A percentile compares a stretch with the other conserved stretches of the same genome.
Evolutionary conservation across 2,888 invertebrate species (phyloP).

Genomic region (Aradus depressus): DNA sequence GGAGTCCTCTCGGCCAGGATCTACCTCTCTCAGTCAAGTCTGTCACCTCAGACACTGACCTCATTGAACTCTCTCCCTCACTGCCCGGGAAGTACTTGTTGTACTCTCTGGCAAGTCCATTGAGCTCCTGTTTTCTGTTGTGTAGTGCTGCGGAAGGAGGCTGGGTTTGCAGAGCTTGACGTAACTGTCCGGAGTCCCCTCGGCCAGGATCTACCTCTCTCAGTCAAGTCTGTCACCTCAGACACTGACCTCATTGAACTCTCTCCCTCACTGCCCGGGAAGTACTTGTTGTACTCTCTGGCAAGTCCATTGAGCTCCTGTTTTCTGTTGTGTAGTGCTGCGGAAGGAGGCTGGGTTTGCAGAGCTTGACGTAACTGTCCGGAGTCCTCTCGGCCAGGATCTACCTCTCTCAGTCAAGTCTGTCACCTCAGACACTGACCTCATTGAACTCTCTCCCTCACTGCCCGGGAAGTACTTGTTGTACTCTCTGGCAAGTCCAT

Average conservation of each 20-base stretch:
- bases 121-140: too few species aligned
- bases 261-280: slow-evolving; percentile 72
- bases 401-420: slow-evolving; percentile 65
- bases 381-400: slow-evolving; percentile 73
- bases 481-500: too few species aligned
- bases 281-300: slow-evolving; percentile 53
- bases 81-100: slow-evolving; percentile 68
- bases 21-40: slow-evolving; percentile 65
- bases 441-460: slow-evolving; percentile 74
- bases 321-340: too few species aligned
- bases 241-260: slow-evolving; percentile 73
- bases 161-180: slow-evolving; percentile 74
- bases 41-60: slow-evolving; percentile 53
- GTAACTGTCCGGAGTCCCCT: slow-evolving; percentile 79
- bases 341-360: slow-evolving; percentile 73
- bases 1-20: slow-evolving; percentile 73
- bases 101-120: too few species aligned
- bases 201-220: slow-evolving; percentile 69
- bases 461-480: slow-evolving; percentile 68
- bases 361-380: slow-evolving; percentile 75
- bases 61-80: slow-evolving; percentile 74
- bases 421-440: slow-evolving; percentile 53
- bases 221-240: slow-evolving; percentile 50
- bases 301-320: too few species aligned
- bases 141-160: slow-evolving; percentile 52